These are phyloP conservation scores for Capreolus pygargus DNA, from an alignment of 2,113 vertebrate genomes.

Conservation along the genomic window DNA sequence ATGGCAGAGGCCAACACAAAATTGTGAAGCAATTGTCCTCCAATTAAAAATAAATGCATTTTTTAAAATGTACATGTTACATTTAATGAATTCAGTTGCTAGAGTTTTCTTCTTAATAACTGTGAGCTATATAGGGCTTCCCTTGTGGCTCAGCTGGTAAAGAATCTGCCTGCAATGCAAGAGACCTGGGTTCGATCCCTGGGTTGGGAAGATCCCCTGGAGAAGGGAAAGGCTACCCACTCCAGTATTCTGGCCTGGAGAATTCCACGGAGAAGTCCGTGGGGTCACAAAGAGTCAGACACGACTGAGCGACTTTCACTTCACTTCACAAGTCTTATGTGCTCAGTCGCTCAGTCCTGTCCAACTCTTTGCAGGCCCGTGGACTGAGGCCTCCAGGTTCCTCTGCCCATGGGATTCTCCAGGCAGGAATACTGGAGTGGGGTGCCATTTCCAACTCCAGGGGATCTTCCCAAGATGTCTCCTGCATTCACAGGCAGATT, in stretches of 20 bases:
- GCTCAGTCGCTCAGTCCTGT: background rate
- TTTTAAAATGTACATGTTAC: background rate
- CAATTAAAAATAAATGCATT: background rate
- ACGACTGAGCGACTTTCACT: background rate
- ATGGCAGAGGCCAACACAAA: background rate
- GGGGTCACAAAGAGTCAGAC: background rate
- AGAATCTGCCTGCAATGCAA: background rate
- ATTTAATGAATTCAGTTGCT: background rate
- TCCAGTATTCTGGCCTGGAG: background rate
- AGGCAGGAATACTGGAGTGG: background rate
- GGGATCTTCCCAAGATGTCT: background rate
- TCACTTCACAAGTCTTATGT: background rate
- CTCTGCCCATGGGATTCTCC: background rate
- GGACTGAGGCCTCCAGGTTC: background rate
- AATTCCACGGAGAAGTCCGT: background rate
- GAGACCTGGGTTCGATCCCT: background rate
- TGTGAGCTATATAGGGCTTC: background rate
- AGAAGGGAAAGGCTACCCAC: background rate
- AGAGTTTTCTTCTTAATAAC: background rate
- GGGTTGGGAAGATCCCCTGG: background rate
- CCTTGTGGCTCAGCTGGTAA: background rate
- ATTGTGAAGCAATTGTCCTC: background rate
- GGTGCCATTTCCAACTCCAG: background rate
- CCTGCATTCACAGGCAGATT: background rate
- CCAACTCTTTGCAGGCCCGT: background rate